Base-by-base conservation (phyloP, 2,888 invertebrate species). In the Drosophila hamatofila region DNA sequence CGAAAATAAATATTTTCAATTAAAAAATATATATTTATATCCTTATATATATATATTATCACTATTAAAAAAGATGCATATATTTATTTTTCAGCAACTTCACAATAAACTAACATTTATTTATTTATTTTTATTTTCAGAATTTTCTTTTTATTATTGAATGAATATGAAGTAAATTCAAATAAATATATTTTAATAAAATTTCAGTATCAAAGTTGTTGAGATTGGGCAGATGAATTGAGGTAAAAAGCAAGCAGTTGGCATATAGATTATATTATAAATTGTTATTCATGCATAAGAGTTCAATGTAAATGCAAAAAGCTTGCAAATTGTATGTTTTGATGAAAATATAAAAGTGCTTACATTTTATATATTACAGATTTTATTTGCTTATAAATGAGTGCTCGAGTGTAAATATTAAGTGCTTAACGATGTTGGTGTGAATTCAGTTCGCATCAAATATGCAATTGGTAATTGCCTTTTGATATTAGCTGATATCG, bases 401-500 rank as follows among this genome's bases (percentile, higher is more conserved):
- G 27, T 25, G 25, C 9, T 16, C 9, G 46, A 46, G 46, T 46
- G 25, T 9, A 25, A 23, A n/a, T n/a, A 27, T 48, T 4, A 11
- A 48, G 48, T 27, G 27, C n/a, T 4, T 11, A 11, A 11, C n/a
- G 27, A 11, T n/a, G 48, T 27, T 27, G 48, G 11, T 11, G 27
- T 27, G n/a, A 11, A 27, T 1, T 5, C n/a, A 12, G 48, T 2
- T 23, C 5, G 25, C n/a, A 23, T 35, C 21, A 35, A 23, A 35
- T 21, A 30, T 51, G 49, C 33, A 54, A 35, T 55, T 48, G 48
- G 12, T n/a, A 48, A 30, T 48, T 18, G 48, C 6, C 48, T 48
- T 12, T 30, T n/a, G 16, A n/a, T 48, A 11, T 48, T 46, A 25
- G 46, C n/a, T 25, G 46, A 46, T 25, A 46, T 9, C n/a, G 25